phyloP scores from a whole-genome alignment of 2,113 vertebrate species.

The Anoplopoma fimbria region DNA sequence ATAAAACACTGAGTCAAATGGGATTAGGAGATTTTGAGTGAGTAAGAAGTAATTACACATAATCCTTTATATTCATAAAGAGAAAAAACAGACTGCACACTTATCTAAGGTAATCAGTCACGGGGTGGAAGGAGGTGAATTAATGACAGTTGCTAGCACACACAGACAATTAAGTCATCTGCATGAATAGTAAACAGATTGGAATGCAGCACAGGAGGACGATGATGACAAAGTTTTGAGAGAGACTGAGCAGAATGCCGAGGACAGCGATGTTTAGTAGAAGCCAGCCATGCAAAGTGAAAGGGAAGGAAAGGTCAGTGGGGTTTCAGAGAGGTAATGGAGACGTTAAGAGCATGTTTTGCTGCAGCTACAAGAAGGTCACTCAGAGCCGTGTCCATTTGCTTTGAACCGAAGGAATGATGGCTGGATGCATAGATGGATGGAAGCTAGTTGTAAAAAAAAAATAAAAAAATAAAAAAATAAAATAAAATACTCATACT shows the following conservation, averaged over 20 bases:
- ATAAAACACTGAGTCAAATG: conserved; percentile 63
- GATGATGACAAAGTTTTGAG: too few relatives aligned
- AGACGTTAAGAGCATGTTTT: conserved; percentile 12
- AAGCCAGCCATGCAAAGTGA: background rate
- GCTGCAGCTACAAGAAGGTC: background rate
- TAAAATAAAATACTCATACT: too few relatives aligned
- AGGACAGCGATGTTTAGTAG: background rate
- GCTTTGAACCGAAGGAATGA: background rate
- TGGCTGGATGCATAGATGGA: background rate
- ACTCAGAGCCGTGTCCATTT: background rate
- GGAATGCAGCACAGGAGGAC: too few relatives aligned
- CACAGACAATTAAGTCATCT: too few relatives aligned
- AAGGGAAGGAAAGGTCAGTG: background rate
- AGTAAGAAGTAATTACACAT: conserved; percentile 72
- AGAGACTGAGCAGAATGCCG: background rate
- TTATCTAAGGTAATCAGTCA: conserved; percentile 62
- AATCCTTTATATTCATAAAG: conserved; percentile 62
- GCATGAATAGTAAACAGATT: too few relatives aligned
- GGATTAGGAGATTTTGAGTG: conserved; percentile 72
- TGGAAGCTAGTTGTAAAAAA: background rate
- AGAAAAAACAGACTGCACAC: conserved; percentile 29
- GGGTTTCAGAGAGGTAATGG: background rate
- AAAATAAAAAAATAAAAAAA: too few relatives aligned
- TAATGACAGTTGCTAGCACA: too few relatives aligned
- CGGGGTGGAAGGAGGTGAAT: conserved; percentile 1